Evolutionary conservation across 2,888 invertebrate genomes (phyloP).

Genomic region (Parelbella ahira): DNA sequence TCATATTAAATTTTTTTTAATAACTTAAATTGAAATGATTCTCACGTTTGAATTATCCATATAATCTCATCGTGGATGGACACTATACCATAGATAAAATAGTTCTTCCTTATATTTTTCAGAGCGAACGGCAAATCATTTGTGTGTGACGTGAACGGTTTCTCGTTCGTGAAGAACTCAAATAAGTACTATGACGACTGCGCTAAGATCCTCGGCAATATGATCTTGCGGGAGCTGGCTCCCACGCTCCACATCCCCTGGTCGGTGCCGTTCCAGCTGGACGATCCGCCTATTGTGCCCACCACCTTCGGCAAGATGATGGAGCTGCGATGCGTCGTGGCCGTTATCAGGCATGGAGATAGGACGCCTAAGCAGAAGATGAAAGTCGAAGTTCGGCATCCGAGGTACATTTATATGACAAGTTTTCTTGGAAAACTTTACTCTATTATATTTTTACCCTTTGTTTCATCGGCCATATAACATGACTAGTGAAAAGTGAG

Average conservation of each 20-base stretch:
- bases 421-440: no score
- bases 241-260: conserved; percentile 98
- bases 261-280: conserved; percentile 97
- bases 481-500: no score
- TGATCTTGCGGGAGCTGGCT: conserved; percentile 96
- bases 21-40: no score
- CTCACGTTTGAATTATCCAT: no score
- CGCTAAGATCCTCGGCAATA: conserved; percentile 98
- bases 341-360: conserved; percentile 98
- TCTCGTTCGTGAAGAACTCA: conserved; percentile 99
- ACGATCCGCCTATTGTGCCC: conserved; percentile 99
- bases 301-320: conserved; percentile 99
- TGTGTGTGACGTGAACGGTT: conserved; percentile 99
- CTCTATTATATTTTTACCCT: no score
- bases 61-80: no score
- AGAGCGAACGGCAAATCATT: conserved; percentile 99
- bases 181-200: conserved; percentile 99
- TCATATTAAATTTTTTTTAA: no score
- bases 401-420: no score
- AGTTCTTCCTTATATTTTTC: no score
- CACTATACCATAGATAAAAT: no score
- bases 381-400: conserved; percentile 99
- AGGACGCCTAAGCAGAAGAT: conserved; percentile 99
- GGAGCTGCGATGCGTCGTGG: conserved; percentile 96
- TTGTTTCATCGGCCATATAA: no score